Evolutionary conservation across 2,797 vertebrate genomes (phyloP).

Genomic region (Sebastes nivosus): DNA sequence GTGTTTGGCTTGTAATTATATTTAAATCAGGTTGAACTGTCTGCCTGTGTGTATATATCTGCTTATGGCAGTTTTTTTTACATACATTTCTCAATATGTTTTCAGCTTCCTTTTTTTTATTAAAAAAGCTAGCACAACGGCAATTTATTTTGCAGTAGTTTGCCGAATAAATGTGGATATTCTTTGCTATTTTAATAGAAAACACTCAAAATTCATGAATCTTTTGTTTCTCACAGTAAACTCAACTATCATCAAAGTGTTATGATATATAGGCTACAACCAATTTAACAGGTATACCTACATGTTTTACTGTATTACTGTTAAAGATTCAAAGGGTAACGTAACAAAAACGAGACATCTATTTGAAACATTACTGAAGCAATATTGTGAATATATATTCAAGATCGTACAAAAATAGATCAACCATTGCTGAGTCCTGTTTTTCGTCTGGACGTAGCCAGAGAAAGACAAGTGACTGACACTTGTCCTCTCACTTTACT

Average conservation of each 20-base stretch:
- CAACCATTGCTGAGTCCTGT: neutral
- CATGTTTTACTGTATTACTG: neutral
- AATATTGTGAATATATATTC: neutral
- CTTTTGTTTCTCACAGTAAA: neutral
- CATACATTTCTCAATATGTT: neutral
- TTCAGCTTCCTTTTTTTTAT: neutral
- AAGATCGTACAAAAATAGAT: neutral
- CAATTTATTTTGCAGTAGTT: neutral
- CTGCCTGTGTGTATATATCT: neutral
- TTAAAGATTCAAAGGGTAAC: neutral
- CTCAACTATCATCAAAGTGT: neutral
- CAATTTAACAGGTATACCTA: neutral
- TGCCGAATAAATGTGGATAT: neutral
- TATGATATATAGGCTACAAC: no score
- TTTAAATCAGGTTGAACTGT: constrained; percentile 9
- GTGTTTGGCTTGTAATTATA: constrained; percentile 29
- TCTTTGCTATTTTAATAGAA: neutral
- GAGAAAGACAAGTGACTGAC: neutral
- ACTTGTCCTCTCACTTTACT: neutral
- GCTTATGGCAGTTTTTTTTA: neutral
- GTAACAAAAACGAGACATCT: neutral
- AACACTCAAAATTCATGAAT: neutral
- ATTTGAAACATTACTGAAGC: neutral
- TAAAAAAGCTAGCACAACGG: neutral
- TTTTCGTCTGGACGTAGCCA: neutral